These are phyloP conservation scores for Drosophila lutescens DNA, from an alignment of 2,888 invertebrate species.

Conservation along the genomic window DNA sequence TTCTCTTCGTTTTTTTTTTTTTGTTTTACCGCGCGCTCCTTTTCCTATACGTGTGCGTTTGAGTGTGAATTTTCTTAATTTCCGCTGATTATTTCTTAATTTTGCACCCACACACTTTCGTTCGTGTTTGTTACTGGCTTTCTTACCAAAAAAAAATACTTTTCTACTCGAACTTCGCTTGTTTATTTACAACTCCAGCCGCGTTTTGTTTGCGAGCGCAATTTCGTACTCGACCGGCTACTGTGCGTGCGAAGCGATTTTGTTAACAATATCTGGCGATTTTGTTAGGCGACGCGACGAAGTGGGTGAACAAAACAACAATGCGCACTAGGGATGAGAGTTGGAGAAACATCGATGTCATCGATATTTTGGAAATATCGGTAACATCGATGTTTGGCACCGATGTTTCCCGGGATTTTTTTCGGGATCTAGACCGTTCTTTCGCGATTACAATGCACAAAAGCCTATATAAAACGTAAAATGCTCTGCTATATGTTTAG, in stretches of 20 bases:
- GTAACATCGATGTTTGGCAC: too few species aligned
- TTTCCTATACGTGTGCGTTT: conserved; percentile 5
- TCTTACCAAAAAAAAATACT: conserved; percentile 12
- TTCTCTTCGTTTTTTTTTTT: conserved; percentile 26
- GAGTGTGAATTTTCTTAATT: not conserved
- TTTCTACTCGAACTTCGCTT: not conserved
- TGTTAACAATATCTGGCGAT: conserved; percentile 43
- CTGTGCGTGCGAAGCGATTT: conserved; percentile 24
- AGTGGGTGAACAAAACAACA: conserved; percentile 7
- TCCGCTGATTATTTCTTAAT: not conserved
- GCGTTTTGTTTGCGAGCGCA: not conserved
- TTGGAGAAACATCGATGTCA: too few species aligned
- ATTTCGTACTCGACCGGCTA: conserved; percentile 30
- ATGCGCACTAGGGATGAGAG: not conserved
- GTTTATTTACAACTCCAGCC: too few species aligned
- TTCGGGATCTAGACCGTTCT: too few species aligned
- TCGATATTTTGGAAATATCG: too few species aligned
- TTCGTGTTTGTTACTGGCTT: conserved; percentile 12
- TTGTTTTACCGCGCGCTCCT: conserved; percentile 8
- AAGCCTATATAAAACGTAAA: too few species aligned
- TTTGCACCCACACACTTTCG: conserved; percentile 15
- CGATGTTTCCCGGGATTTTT: too few species aligned
- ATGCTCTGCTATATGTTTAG: too few species aligned
- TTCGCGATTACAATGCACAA: too few species aligned
- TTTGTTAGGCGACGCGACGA: conserved; percentile 22